These are phyloP conservation scores for Plagodis pulveraria DNA, from an alignment of 2,888 invertebrate genomes.

Conservation along the genomic window DNA sequence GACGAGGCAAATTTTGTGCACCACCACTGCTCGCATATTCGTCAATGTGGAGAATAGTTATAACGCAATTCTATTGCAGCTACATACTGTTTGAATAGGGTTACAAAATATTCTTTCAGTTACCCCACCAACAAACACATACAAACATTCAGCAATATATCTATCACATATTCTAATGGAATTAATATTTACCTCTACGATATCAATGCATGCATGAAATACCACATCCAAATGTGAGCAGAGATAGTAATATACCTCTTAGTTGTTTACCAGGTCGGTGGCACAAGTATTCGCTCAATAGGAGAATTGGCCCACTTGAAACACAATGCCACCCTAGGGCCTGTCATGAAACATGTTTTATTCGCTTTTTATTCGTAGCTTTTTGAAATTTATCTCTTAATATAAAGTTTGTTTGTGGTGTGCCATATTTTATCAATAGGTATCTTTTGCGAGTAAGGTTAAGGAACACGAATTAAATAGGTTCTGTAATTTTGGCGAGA, in stretches of 20 bases:
- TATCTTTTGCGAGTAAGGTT: conserved; percentile 1
- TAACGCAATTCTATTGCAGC: too few species aligned
- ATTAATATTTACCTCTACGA: too few species aligned
- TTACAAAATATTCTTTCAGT: too few species aligned
- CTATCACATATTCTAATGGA: too few species aligned
- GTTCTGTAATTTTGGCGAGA: too few species aligned
- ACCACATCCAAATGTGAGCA: conserved; percentile 51
- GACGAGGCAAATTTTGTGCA: too few species aligned
- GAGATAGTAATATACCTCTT: conserved; percentile 28
- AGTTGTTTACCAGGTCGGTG: conserved; percentile 77
- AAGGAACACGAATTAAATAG: too few species aligned
- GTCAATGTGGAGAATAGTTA: too few species aligned
- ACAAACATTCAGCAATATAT: too few species aligned
- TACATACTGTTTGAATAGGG: too few species aligned
- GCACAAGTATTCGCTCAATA: conserved; percentile 73
- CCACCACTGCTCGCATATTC: too few species aligned
- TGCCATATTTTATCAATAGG: conserved; percentile 11
- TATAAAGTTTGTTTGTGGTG: conserved; percentile 10
- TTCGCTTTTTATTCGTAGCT: conserved; percentile 38
- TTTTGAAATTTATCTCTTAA: conserved; percentile 16
- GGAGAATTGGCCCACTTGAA: conserved; percentile 81
- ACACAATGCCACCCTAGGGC: conserved; percentile 62
- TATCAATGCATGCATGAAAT: conserved; percentile 11
- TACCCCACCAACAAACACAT: too few species aligned
- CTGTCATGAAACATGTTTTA: conserved; percentile 49